Evolutionary conservation across 2,888 invertebrate species (phyloP), one percentile per base, ranked within the genome.

Genomic region (Yponomeuta malinellus): DNA sequence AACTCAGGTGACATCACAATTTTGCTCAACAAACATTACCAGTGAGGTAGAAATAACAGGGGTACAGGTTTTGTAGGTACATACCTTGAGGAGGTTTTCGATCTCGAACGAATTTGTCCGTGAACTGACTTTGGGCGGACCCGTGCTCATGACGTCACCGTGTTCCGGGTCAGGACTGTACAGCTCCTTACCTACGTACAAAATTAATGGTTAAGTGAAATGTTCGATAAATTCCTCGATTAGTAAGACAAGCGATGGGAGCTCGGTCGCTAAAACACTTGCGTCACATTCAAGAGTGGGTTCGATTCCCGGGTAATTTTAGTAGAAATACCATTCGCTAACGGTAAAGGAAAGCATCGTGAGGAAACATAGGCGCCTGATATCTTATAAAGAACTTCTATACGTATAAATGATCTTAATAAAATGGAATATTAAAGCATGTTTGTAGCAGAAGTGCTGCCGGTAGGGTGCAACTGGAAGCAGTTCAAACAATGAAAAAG

Each of bases 71-170:
- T 31, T 2, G 12, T 29, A 31, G 10, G 29, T 65, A 68, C 68
- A 71, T 82, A 94, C 94, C 95, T 98, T 98, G 76, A 98, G 94
- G 80, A 98, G 94, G 90, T 97, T 98, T 92, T 98, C 98, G 81
- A 98, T 98, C 93, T 98, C 98, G 87, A 98, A 97, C 72, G 98
- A 97, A 90, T 97, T 98, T 74, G 97, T 96, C 78, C 97, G 94
- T 71, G 96, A 96, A 77, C 95, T 95, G 80, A 95, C 95, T 89
- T 95, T 96, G 10, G 91, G 91, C 15, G 90, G 88, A 68, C 92
- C 92, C 33, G 82, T 79, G 72, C 77, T 81, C 70, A 87, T 77
- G 12, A 82, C 78, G 70, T 86, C 82, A 79, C 90, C 78, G 74
- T 93, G 83, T 1, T 90, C 90, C 1, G 84, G 73, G 75, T 95